Conservation (phyloP, 2,113 vertebrate genomes). For the Sinocyclocheilus rhinocerous region DNA sequence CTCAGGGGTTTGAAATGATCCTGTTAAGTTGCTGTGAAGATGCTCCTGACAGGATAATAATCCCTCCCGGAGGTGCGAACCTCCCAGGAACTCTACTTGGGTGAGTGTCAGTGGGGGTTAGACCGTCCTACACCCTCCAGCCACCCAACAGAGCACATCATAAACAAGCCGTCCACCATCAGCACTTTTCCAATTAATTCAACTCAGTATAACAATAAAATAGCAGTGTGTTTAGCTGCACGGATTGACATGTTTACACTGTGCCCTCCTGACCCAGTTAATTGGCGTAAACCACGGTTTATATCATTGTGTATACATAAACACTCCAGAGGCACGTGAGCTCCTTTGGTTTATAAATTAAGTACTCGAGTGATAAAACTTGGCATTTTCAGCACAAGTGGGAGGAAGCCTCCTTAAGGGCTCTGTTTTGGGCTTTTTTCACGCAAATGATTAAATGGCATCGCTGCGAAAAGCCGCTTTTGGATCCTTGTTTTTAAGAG, state of each 20-base stretch:
- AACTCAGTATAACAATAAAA: not conserved
- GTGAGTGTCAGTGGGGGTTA: conserved; percentile 51
- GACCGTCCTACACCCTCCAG: conserved; percentile 59
- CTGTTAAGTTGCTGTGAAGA: conserved; percentile 63
- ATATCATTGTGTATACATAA: conserved; percentile 15
- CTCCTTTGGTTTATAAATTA: not conserved
- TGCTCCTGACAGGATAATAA: conserved; percentile 64
- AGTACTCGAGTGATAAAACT: not conserved
- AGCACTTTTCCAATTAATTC: conserved; percentile 43
- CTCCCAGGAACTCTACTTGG: conserved; percentile 58
- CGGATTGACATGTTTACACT: conserved; percentile 33
- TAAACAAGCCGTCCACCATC: conserved; percentile 51
- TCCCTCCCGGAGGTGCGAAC: conserved; percentile 71
- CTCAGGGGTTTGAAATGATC: conserved; percentile 61
- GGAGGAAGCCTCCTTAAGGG: not conserved
- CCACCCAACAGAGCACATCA: conserved; percentile 51
- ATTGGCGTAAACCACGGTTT: not conserved
- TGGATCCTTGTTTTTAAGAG: no score
- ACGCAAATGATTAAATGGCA: not conserved
- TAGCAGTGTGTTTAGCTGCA: conserved; percentile 11
- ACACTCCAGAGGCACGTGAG: conserved; percentile 13
- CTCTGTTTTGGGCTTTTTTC: not conserved
- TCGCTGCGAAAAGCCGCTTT: no score
- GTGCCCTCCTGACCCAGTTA: not conserved
- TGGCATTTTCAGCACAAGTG: not conserved